phyloP scores from a whole-genome alignment of 2,113 vertebrate species.

The Perca flavescens region DNA sequence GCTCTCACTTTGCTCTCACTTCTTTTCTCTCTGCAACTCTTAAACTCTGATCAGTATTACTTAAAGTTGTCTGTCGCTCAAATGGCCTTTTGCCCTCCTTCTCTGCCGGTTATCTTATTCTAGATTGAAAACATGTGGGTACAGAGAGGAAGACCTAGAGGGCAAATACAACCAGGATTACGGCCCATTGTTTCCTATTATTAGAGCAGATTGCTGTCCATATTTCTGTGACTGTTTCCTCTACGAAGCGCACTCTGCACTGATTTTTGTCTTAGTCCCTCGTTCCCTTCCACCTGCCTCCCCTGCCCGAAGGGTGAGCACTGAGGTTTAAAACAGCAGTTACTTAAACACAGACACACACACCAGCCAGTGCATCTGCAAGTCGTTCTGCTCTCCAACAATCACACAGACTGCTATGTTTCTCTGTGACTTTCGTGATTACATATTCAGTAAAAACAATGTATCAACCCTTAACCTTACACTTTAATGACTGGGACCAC shows the following conservation, averaged over 20 bases:
- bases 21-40: background rate
- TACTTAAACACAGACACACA: slow-evolving; percentile 11
- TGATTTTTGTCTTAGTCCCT: background rate
- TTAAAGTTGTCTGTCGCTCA: slow-evolving; percentile 11
- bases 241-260: background rate
- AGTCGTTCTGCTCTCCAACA: slow-evolving; percentile 41
- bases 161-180: slow-evolving; percentile 6
- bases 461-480: slow-evolving; percentile 31
- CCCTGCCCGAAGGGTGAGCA: slow-evolving; percentile 11
- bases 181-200: slow-evolving; percentile 32
- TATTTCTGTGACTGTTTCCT: slow-evolving; percentile 33
- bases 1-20: slow-evolving; percentile 11
- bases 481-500: slow-evolving; percentile 11
- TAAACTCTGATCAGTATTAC: slow-evolving; percentile 22
- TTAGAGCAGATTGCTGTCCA: slow-evolving; percentile 26
- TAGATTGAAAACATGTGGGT: slow-evolving; percentile 42
- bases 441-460: slow-evolving; percentile 44
- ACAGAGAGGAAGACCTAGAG: slow-evolving; percentile 25
- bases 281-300: slow-evolving; percentile 26
- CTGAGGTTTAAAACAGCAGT: slow-evolving; percentile 24
- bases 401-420: slow-evolving; percentile 35
- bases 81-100: background rate
- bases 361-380: slow-evolving; percentile 29
- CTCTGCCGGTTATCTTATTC: slow-evolving; percentile 21
- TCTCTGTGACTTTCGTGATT: slow-evolving; percentile 46